Conservation (phyloP, 2,888 invertebrate genomes). For the Conops quadrifasciatus region DNA sequence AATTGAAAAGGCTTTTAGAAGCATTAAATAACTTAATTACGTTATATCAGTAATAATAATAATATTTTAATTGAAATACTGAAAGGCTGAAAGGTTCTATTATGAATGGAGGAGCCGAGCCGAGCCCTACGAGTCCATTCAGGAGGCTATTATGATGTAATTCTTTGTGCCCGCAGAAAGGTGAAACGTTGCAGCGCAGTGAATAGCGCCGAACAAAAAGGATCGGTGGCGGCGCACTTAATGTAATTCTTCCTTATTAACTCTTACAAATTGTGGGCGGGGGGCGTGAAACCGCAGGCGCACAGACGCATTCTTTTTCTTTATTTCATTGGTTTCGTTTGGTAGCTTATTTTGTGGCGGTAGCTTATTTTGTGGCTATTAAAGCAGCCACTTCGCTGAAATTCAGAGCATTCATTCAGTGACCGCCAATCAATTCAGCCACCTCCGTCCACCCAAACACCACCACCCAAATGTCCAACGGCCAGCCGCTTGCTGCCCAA, state of each 20-base stretch:
- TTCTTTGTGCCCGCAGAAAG: too few species aligned
- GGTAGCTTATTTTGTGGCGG: slow-evolving; percentile 11
- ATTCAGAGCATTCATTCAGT: slow-evolving; percentile 3
- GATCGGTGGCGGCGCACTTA: background rate
- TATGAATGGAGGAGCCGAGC: too few species aligned
- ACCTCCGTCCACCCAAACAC: too few species aligned
- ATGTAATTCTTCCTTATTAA: slow-evolving; percentile 12
- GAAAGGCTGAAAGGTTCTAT: background rate
- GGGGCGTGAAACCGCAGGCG: too few species aligned
- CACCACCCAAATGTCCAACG: background rate
- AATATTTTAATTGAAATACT: slow-evolving; percentile 16
- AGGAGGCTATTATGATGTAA: too few species aligned
- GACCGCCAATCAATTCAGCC: slow-evolving; percentile 15
- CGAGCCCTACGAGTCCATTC: too few species aligned
- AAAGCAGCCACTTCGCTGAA: slow-evolving; percentile 7
- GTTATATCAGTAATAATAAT: slow-evolving; percentile 18
- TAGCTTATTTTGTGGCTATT: slow-evolving; percentile 16
- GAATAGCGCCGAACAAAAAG: background rate
- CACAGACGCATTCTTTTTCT: background rate
- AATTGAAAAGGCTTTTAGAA: background rate
- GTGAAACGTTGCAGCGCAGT: background rate
- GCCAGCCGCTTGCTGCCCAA: background rate
- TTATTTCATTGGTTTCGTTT: background rate
- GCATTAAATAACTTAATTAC: slow-evolving; percentile 21
- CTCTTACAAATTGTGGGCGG: background rate